These are phyloP conservation scores for Subanguina moxae DNA, from an alignment of 1,140 invertebrate species.

Conservation along the genomic window DNA sequence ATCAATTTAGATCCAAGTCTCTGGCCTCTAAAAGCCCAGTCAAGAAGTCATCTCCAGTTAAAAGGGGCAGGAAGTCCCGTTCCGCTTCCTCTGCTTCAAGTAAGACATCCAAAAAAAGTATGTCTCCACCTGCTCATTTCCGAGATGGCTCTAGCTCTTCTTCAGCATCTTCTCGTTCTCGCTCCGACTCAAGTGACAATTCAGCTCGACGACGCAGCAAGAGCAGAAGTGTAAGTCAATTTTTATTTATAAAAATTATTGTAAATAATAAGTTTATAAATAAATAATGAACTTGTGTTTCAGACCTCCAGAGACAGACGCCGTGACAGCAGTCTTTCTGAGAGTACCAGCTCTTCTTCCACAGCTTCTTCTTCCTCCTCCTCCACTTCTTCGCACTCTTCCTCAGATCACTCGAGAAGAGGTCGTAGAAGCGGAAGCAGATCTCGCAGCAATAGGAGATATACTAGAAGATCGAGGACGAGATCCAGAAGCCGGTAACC, in stretches of 20 bases:
- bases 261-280: not conserved
- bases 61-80: not conserved
- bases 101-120: not conserved
- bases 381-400: not conserved
- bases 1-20: too few species aligned
- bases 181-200: not conserved
- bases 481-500: conserved; percentile 2
- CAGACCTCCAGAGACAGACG: not conserved
- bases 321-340: not conserved
- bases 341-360: not conserved
- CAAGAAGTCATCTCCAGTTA: not conserved
- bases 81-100: too few species aligned
- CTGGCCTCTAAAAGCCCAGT: too few species aligned
- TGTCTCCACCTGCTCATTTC: conserved; percentile 1
- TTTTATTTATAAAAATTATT: not conserved
- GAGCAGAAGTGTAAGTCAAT: conserved; percentile 1
- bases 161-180: conserved; percentile 3
- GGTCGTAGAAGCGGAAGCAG: not conserved
- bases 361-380: conserved; percentile 6
- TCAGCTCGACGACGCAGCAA: not conserved
- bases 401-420: not conserved
- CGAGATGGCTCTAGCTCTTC: not conserved
- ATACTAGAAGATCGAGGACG: conserved; percentile 1
- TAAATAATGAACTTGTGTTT: not conserved
- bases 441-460: not conserved